Conservation (phyloP, 2,113 vertebrate species). For the Boleophthalmus pectinirostris region DNA sequence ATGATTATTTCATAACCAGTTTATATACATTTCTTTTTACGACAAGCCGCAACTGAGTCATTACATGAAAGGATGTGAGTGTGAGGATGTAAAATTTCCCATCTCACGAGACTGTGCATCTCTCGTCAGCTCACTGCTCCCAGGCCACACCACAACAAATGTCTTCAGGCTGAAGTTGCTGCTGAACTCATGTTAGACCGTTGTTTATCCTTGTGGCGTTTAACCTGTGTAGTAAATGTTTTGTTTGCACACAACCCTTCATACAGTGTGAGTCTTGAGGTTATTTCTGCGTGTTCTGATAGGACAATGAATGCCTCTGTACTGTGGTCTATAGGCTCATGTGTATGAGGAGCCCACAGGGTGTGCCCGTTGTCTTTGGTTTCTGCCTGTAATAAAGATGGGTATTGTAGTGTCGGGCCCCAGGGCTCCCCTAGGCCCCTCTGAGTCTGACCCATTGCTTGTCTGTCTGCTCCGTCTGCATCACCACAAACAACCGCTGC, state of each 20-base stretch:
- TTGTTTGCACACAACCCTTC: conserved; percentile 6
- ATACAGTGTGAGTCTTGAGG: conserved; percentile 16
- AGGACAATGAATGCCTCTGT: conserved; percentile 18
- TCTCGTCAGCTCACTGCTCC: conserved; percentile 8
- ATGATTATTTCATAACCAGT: not conserved
- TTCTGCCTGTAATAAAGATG: conserved; percentile 59
- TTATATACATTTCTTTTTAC: not conserved
- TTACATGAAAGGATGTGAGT: not conserved
- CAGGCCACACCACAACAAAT: conserved; percentile 1
- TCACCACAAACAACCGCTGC: conserved; percentile 5
- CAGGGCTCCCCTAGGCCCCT: conserved; percentile 39
- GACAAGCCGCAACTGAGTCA: not conserved
- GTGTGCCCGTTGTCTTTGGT: conserved; percentile 40
- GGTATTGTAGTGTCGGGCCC: conserved; percentile 57
- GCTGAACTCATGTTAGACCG: not conserved
- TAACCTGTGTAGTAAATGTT: not conserved
- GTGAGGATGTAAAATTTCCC: not conserved
- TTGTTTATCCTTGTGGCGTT: conserved; percentile 5
- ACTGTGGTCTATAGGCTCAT: conserved; percentile 17
- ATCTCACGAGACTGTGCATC: not conserved
- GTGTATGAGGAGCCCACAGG: conserved; percentile 33
- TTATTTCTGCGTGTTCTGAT: conserved; percentile 26
- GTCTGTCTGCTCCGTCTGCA: conserved; percentile 38
- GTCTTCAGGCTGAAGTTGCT: conserved; percentile 3
- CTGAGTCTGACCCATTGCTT: conserved; percentile 9